Percentiles rank a stretch among this genome's conserved stretches.
Conservation (phyloP, 2,113 vertebrate species). For the Larimichthys polyactis region DNA sequence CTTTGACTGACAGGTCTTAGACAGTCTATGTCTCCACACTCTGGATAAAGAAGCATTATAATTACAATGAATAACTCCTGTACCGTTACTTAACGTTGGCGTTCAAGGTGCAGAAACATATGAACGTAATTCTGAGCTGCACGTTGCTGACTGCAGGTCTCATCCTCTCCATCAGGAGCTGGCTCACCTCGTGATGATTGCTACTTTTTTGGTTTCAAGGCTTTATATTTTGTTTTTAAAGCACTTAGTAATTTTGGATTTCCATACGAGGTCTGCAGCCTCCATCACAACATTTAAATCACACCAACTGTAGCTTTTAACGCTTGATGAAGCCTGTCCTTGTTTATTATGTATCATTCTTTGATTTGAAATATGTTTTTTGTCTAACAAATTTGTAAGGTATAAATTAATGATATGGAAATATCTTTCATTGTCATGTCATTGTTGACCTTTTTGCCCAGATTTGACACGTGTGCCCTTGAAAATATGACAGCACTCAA, state of each 20-base stretch:
- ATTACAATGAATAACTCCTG: too few species aligned
- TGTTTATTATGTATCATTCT: slow-evolving; percentile 16
- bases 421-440: neutral
- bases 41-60: too few species aligned
- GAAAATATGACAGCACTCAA: neutral
- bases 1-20: too few species aligned
- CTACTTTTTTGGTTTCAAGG: neutral
- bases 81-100: too few species aligned
- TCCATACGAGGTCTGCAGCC: neutral
- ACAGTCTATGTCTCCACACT: too few species aligned
- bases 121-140: too few species aligned
- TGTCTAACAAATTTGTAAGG: neutral
- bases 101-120: too few species aligned
- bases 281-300: neutral
- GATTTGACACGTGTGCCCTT: neutral
- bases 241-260: neutral
- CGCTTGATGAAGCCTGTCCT: slow-evolving; percentile 10
- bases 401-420: neutral
- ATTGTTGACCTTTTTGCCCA: neutral
- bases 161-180: neutral
- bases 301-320: neutral
- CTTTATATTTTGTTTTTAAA: neutral
- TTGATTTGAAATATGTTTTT: neutral
- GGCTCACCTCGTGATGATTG: neutral
- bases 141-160: neutral